Conservation (phyloP, 2,888 invertebrate species). For the Patella depressa region DNA sequence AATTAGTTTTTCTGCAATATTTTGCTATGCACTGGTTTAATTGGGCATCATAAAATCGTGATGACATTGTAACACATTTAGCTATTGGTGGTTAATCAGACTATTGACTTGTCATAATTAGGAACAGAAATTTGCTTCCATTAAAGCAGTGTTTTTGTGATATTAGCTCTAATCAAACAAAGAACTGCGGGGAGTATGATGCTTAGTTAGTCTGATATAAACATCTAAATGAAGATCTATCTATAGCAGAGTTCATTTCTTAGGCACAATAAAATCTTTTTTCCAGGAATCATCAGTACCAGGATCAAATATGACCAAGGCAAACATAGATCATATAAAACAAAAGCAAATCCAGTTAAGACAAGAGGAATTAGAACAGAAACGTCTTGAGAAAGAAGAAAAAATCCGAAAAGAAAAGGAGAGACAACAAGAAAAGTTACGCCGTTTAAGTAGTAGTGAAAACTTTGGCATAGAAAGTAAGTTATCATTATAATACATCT, state of each 20-base stretch:
- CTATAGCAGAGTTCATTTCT: background rate
- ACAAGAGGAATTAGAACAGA: slow-evolving; percentile 56
- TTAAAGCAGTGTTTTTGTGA: no score
- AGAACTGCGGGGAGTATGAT: no score
- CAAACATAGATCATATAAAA: slow-evolving; percentile 53
- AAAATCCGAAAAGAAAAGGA: slow-evolving; percentile 57
- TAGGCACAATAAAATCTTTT: background rate
- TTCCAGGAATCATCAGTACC: background rate
- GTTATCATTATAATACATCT: background rate
- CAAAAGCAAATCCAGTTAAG: slow-evolving; percentile 48
- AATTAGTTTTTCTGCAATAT: no score
- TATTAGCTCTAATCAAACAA: no score
- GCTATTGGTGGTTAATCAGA: no score
- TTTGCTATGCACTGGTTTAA: no score
- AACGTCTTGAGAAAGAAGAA: slow-evolving; percentile 51
- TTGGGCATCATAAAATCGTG: no score
- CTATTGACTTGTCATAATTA: no score
- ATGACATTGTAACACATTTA: no score
- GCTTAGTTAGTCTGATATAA: no score
- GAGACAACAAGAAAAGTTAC: slow-evolving; percentile 57
- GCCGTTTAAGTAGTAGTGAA: slow-evolving; percentile 54
- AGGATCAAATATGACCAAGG: slow-evolving; percentile 45
- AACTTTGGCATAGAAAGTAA: slow-evolving; percentile 43
- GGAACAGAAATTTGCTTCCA: no score
- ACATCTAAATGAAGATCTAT: no score